Percentiles rank a stretch among this genome's conserved stretches.
Evolutionary conservation across 92 coral and sea anemone species (phyloP).

Genomic region (Zoanthus sansibaricus): DNA sequence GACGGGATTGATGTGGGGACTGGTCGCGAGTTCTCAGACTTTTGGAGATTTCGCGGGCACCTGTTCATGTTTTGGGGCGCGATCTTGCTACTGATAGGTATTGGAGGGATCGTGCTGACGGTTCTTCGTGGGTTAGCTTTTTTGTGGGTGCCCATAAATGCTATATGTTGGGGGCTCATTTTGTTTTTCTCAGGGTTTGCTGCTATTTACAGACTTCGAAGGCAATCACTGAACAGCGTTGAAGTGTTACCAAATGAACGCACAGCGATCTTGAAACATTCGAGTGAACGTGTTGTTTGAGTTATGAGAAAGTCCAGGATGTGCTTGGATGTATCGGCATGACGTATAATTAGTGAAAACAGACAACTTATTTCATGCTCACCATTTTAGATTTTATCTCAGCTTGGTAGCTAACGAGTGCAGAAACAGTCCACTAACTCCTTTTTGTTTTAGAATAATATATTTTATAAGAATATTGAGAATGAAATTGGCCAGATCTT

Average conservation of each 20-base stretch:
- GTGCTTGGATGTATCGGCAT: too few relatives aligned
- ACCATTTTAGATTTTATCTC: too few relatives aligned
- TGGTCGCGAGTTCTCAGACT: slow-evolving; percentile 15
- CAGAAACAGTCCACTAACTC: too few relatives aligned
- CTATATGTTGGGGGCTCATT: background rate
- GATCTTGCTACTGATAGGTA: background rate
- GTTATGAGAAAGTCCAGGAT: too few relatives aligned
- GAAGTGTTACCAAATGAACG: background rate
- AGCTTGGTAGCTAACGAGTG: too few relatives aligned
- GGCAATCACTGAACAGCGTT: background rate
- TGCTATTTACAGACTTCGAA: background rate
- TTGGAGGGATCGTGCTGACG: background rate
- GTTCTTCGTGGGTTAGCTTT: background rate
- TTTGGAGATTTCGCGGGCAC: slow-evolving; percentile 21
- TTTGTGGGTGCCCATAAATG: background rate
- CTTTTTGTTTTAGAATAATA: too few relatives aligned
- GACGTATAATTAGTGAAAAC: too few relatives aligned
- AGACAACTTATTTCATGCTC: too few relatives aligned
- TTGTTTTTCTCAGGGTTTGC: background rate
- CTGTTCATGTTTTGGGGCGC: background rate
- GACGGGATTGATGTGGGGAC: slow-evolving; percentile 24
- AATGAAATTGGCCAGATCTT: too few relatives aligned
- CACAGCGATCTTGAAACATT: background rate
- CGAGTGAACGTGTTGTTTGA: background rate
- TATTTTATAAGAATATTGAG: too few relatives aligned